phyloP scores from a whole-genome alignment of 2,113 vertebrate genomes.

The Himantopus leucocephalus region DNA sequence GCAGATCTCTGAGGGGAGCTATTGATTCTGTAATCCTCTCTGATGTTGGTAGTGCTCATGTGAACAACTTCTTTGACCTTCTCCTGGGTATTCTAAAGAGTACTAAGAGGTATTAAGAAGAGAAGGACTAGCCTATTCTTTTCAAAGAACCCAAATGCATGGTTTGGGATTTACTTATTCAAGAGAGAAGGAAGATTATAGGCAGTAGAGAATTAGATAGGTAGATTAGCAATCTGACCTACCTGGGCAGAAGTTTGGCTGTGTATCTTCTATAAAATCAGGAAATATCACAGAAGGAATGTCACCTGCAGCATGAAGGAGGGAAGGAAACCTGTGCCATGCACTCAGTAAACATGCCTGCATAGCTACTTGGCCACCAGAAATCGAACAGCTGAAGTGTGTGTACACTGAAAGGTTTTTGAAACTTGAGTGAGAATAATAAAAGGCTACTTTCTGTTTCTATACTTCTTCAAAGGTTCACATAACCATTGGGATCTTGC shows the following conservation, averaged over 20 bases:
- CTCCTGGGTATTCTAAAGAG: not conserved
- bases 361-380: not conserved
- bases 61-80: not conserved
- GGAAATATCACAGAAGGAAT: not conserved
- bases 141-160: not conserved
- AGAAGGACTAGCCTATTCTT: not conserved
- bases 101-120: not conserved
- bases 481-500: not conserved
- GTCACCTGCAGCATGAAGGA: not conserved
- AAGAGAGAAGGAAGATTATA: not conserved
- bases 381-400: not conserved
- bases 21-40: not conserved
- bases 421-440: not conserved
- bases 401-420: not conserved
- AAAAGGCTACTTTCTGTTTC: not conserved
- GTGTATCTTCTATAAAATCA: not conserved
- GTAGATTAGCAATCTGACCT: not conserved
- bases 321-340: not conserved
- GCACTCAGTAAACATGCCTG: not conserved
- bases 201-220: not conserved
- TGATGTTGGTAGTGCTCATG: not conserved
- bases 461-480: not conserved
- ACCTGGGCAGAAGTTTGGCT: not conserved
- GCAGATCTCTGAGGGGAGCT: not conserved
- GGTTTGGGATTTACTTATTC: not conserved